Evolutionary conservation across 2,113 vertebrate species (phyloP), one percentile per base, ranked within the genome.

Genomic region (Spea multiplicata): DNA sequence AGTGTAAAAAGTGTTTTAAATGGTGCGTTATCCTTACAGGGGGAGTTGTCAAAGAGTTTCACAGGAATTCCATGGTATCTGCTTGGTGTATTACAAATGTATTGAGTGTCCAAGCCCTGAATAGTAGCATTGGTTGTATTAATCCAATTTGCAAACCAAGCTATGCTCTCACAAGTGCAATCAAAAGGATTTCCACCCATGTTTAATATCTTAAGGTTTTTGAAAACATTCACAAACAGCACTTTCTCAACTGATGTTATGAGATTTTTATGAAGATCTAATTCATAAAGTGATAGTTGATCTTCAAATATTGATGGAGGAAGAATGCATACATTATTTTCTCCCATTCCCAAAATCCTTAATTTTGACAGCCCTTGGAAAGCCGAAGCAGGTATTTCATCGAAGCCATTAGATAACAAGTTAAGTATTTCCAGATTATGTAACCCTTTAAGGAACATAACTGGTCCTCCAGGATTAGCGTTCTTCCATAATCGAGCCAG

Each of bases 81-180:
- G 3, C 88, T 84, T 0, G 97, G 97, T 0, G 97, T 99, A 74
- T 99, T 99, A 84, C 97, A 99, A 55, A 88, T 50, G 10, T 98
- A 99, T 73, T 88, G 87, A 0, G 85, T 87, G 0, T 45, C 73
- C 7, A 93, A 47, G 13, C 83, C 89, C 2, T 92, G 86, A 46
- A 98, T 84, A 3, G 76, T 88, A 2, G 86, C 73, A 1, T 90
- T 92, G 4, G 93, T 97, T 30, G 2, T 13, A 74, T 97, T 97
- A 45, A 98, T 87, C 96, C 96, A 98, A 0, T 80, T 88, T 13
- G 91, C 89, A 78, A 98, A 99, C 97, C 97, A 99, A 76, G 93
- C 80, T 48, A 98, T 95, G 83, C 96, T 97, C 83, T 97, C 96
- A 81, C 97, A 99, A 0, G 97, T 99, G 82, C 97, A 99, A 62